Evolutionary conservation across 2,888 invertebrate genomes (phyloP), one percentile per base, ranked within the genome.

Genomic region (Taphrorychus bicolor): DNA sequence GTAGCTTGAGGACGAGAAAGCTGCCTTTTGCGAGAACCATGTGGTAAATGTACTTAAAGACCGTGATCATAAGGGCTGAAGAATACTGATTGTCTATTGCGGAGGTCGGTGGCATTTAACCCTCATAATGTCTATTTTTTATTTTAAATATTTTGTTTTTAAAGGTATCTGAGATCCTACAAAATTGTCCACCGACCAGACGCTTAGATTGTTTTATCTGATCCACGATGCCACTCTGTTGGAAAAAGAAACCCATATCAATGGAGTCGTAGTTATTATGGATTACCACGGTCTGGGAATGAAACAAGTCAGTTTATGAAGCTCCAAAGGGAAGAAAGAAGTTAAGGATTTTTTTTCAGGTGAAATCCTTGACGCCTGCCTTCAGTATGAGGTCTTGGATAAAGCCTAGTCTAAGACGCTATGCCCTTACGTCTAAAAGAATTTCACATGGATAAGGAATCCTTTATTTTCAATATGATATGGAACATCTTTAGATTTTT

Each of bases 401-500:
- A 9, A 32, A 87, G 87, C 7, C 94, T 94, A 82, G 93, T 94
- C 73, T 94, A 94, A 82, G 92, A 94, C 65, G 93, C 94, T 0
- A 92, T 94, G 92, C 93, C 94, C 2, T 81, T 93, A 57, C 86
- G 94, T 60, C 84, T 94, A 74, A 94, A 93, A 82, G 93, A 93
- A 82, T 90, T 94, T 5, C 94, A 94, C 82, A 90, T 94, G 78
- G 92, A 94, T 2, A 93, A 93, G 77, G 90, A 94, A 77, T 93
- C 94, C 0, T 90, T 90, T 83, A 83, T 94, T 70, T 94, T 94
- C 83, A 93, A 90, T 78, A 86, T 92, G 82, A 92, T 94, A 1
- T 94, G 94, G 93, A 84, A 86, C 53, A 87, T 94, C 80, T 93
- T 94, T 85, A 93, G 93, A 82, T 93, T 93, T 5, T 90, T 94